Conservation (phyloP, 2,113 vertebrate genomes). For the Xenopus tropicalis region UCB_Xtro_10.0 CM004448.2:46590501-46591000, state of each 20-base stretch:
- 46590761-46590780: neutral
- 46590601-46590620: no score
- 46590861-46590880: slow-evolving; percentile 6
- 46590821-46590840: slow-evolving; percentile 16
- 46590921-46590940: slow-evolving; percentile 98
- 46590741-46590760: neutral
- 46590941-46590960: slow-evolving; percentile 92
- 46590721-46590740: slow-evolving; percentile 17
- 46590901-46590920: slow-evolving; percentile 84
- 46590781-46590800: no score
- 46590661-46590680: neutral
- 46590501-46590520: no score
- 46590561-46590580: no score
- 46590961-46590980: slow-evolving; percentile 75
- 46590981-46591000: slow-evolving; percentile 69
- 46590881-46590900: slow-evolving; percentile 56
- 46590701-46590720: slow-evolving; percentile 1
- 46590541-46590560: no score
- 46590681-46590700: slow-evolving; percentile 9
- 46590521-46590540: no score
- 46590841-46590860: slow-evolving; percentile 30
- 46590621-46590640: neutral
- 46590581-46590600: no score
- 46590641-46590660: neutral
- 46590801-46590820: no score